Evolutionary conservation across 1,140 invertebrate species (phyloP).

Genomic region (Pogonomyrmex californicus): DNA sequence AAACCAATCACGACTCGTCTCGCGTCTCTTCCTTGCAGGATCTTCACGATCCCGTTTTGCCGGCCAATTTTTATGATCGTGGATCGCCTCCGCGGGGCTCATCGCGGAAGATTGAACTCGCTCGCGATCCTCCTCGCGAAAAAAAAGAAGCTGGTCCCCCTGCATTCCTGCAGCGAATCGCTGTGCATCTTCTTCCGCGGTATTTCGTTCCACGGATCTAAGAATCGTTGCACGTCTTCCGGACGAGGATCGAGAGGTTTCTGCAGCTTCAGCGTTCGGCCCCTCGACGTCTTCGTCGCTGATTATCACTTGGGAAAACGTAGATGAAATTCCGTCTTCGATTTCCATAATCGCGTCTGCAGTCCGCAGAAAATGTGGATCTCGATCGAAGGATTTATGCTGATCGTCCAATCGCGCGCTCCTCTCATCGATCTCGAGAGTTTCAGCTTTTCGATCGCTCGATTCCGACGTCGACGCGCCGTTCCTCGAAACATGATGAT

Average conservation of each 20-base stretch:
- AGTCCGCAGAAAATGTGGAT: neutral
- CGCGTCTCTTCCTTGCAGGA: slow-evolving; percentile 15
- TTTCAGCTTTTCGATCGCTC: neutral
- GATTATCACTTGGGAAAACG: neutral
- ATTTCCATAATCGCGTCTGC: neutral
- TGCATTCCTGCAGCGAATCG: slow-evolving; percentile 45
- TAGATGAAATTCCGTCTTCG: neutral
- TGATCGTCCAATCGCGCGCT: neutral
- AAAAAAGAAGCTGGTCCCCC: slow-evolving; percentile 45
- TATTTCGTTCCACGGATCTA: neutral
- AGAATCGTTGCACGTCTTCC: neutral
- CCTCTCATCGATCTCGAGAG: neutral
- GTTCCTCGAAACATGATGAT: neutral
- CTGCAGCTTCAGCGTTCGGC: neutral
- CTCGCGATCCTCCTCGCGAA: slow-evolving; percentile 31
- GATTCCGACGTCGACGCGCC: neutral
- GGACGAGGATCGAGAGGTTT: neutral
- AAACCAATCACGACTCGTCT: slow-evolving; percentile 48
- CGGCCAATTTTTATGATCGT: slow-evolving; percentile 47
- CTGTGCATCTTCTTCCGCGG: neutral
- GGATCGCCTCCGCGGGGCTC: slow-evolving; percentile 25
- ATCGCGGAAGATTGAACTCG: slow-evolving; percentile 57
- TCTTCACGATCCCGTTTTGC: slow-evolving; percentile 52
- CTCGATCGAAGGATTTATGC: neutral
- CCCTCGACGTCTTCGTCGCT: neutral